Evolutionary conservation across 1,140 invertebrate species (phyloP).

Genomic region (Drosophila cardini): DNA sequence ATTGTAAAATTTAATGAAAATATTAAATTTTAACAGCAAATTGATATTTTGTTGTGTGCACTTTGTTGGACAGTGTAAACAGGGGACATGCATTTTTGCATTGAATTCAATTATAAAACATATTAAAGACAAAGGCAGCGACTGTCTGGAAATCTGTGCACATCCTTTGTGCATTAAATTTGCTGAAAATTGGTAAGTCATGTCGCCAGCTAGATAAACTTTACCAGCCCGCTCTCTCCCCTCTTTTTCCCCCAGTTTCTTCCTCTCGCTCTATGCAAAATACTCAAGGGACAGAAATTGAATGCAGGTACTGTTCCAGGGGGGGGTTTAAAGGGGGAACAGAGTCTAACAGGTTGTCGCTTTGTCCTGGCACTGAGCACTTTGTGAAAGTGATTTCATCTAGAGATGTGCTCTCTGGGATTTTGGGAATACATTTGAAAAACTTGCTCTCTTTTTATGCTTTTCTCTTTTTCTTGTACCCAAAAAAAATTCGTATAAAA

Average conservation of each 20-base stretch:
- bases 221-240: constrained; percentile 13
- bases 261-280: constrained; percentile 29
- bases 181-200: constrained; percentile 81
- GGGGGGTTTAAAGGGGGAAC: neutral
- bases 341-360: constrained; percentile 25
- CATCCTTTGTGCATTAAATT: constrained; percentile 78
- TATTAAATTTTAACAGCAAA: neutral
- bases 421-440: constrained; percentile 60
- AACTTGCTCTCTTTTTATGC: constrained; percentile 44
- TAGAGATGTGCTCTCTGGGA: constrained; percentile 47
- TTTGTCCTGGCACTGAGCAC: constrained; percentile 49
- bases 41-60: neutral
- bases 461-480: constrained; percentile 71
- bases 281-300: constrained; percentile 51
- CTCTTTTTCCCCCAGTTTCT: neutral
- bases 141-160: constrained; percentile 54
- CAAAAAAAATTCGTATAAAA: constrained; percentile 8
- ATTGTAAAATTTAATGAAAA: neutral
- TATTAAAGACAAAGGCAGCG: constrained; percentile 57
- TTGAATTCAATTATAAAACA: constrained; percentile 78
- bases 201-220: constrained; percentile 74
- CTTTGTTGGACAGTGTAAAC: constrained; percentile 39
- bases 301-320: constrained; percentile 36
- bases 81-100: constrained; percentile 58
- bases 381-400: constrained; percentile 76